Conservation (phyloP, 1,140 invertebrate genomes). For the Conus betulinus region DNA sequence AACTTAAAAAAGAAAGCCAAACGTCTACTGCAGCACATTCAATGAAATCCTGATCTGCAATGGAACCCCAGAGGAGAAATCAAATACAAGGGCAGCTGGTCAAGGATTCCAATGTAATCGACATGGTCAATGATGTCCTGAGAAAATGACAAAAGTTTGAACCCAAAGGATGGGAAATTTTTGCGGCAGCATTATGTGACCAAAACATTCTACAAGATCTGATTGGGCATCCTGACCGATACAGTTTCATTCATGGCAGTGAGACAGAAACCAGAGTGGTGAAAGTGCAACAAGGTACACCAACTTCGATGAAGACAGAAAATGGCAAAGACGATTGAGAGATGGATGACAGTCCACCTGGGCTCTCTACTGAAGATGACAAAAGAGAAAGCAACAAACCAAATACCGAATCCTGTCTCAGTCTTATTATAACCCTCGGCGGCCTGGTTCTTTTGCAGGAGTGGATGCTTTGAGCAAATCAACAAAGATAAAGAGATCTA, state of each 20-base stretch:
- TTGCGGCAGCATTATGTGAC: background rate
- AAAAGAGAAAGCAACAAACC: too few species aligned
- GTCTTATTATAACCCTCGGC: background rate
- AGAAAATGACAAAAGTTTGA: slow-evolving; percentile 4
- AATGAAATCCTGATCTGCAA: background rate
- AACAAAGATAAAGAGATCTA: background rate
- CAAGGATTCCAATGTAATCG: slow-evolving; percentile 14
- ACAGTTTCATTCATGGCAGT: background rate
- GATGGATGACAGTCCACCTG: background rate
- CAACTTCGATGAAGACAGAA: too few species aligned
- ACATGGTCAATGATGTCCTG: slow-evolving; percentile 11
- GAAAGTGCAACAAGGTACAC: too few species aligned
- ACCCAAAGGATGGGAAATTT: background rate
- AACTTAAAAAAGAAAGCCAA: slow-evolving; percentile 20
- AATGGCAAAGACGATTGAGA: background rate
- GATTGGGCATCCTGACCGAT: too few species aligned
- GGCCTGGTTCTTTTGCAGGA: slow-evolving; percentile 9
- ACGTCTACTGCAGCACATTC: slow-evolving; percentile 16
- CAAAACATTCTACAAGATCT: slow-evolving; percentile 3
- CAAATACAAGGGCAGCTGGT: background rate
- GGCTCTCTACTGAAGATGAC: background rate
- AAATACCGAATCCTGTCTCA: background rate
- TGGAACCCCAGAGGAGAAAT: slow-evolving; percentile 29
- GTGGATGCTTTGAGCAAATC: background rate
- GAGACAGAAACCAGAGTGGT: too few species aligned